Conservation (phyloP, 2,113 vertebrate species). For the Trematomus loennbergii region DNA sequence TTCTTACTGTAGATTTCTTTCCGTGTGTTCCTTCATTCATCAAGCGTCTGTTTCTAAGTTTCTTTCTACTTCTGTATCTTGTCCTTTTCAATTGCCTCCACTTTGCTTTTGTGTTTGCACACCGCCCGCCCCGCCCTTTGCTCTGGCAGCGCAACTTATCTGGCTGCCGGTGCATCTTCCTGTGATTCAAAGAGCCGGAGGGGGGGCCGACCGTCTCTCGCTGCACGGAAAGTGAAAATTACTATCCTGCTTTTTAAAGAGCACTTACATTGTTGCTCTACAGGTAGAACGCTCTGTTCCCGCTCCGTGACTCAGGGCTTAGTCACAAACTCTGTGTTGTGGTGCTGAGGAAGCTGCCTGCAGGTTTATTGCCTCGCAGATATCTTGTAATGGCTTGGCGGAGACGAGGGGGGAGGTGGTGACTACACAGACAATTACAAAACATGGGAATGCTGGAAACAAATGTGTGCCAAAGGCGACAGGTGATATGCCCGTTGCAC, state of each 20-base stretch:
- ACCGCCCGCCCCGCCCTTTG: not conserved
- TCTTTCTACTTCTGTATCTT: not conserved
- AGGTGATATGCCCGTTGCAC: conserved; percentile 47
- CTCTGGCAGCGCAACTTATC: not conserved
- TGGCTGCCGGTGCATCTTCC: conserved; percentile 11
- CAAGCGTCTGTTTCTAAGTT: conserved; percentile 2
- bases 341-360: conserved; percentile 32
- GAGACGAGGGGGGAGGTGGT: conserved; percentile 51
- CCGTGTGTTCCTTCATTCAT: not conserved
- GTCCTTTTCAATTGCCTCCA: conserved; percentile 13
- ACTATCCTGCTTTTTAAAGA: conserved; percentile 56
- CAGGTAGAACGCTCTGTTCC: conserved; percentile 65
- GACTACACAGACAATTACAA: conserved; percentile 70
- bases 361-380: conserved; percentile 58
- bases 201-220: conserved; percentile 47
- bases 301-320: conserved; percentile 63
- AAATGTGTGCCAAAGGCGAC: conserved; percentile 43
- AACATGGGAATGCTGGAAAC: conserved; percentile 66
- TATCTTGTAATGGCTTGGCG: conserved; percentile 57
- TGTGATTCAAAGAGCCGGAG: conserved; percentile 63
- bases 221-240: conserved; percentile 74
- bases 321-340: conserved; percentile 52
- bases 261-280: conserved; percentile 51
- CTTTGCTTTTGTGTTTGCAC: not conserved
- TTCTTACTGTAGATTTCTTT: no score